Evolutionary conservation across 2,888 invertebrate species (phyloP), one percentile per base, ranked within the genome.

Genomic region (Dorcus parallelipipedus): DNA sequence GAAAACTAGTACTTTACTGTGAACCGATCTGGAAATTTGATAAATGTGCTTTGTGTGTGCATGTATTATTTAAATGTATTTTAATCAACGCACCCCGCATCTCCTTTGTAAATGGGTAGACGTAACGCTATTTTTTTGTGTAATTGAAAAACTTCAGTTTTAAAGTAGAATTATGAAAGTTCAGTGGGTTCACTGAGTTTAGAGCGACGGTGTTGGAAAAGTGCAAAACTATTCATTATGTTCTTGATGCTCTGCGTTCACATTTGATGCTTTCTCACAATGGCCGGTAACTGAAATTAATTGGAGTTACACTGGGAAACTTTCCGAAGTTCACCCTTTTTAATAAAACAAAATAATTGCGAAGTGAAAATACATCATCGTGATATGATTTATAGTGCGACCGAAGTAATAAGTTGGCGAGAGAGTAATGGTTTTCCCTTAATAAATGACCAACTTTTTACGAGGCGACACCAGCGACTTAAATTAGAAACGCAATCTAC

Each of bases 381-480:
- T 26, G 45, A 26, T 38, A 54, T 60, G 60, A 60, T 60, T 49
- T 60, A 60, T 54, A 50, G 40, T 47, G 33, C 43, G 41, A 42
- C 54, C 53, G 57, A 58, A 48, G 60, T 60, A 57, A 57, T 57
- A 57, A 57, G 49, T 57, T 57, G 41, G 48, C 47, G 45, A 52
- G 42, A 57, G 58, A 61, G 54, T 63, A 61, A 63, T 59, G 58
- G 54, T 50, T 53, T 20, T 42, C 51, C 53, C 56, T 53, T 64
- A 64, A 64, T 62, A 62, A 62, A 64, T 59, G 60, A 61, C 59
- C 56, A 52, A 43, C 53, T 64, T 64, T 64, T 63, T 59, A 39
- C 53, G 47, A 39, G 39, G 52, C 52, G 55, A 54, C 54, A 58
- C 55, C 60, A 58, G 58, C 60, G 60, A 62, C 62, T 62, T 59